Base-by-base conservation (phyloP, 2,888 invertebrate species). In the Pammene fasciana region DNA sequence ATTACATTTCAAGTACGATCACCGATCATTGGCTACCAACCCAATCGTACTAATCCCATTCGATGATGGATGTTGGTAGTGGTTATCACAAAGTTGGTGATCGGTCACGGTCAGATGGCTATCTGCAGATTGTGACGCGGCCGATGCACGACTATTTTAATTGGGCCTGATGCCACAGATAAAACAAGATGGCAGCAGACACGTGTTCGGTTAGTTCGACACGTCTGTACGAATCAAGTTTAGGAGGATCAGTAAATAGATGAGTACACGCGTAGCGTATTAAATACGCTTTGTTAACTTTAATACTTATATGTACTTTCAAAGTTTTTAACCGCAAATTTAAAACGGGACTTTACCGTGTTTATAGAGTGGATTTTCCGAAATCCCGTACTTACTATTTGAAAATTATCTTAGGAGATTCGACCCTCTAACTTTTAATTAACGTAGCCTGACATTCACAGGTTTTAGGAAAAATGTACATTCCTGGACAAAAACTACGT, bases 71-170 rank as follows among this genome's bases (percentile, higher is more conserved):
- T 67, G 61, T 45, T 67, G 75, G 81, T 81, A 80, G 75, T 70
- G 75, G 72, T 70, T 45, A 65, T 72, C 70, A 72, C 8, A 73
- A 72, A 72, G 79, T 85, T 85, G 86, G 90, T 86, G 90, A 92
- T 92, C 92, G 86, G 82, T 91, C 91, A 90, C 84, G 80, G 79
- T 79, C 86, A 86, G 90, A 91, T 92, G 78, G 68, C 59, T 88
- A 92, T 92, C 91, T 72, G 52, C 73, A 84, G 90, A 90, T 90
- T 86, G 89, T 91, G 89, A 90, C 90, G 89, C 87, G 87, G 78
- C 82, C 88, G 86, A 91, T 90, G 90, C 90, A 89, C 89, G 90
- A 90, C 91, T 90, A 92, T 92, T 92, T 92, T 92, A 92, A 92
- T 92, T 92, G 92, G 80, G 80, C 81, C 85, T 77, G 90, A 91